These are phyloP conservation scores for Amorpha juglandis DNA, from an alignment of 2,888 invertebrate species.

Conservation along the genomic window DNA sequence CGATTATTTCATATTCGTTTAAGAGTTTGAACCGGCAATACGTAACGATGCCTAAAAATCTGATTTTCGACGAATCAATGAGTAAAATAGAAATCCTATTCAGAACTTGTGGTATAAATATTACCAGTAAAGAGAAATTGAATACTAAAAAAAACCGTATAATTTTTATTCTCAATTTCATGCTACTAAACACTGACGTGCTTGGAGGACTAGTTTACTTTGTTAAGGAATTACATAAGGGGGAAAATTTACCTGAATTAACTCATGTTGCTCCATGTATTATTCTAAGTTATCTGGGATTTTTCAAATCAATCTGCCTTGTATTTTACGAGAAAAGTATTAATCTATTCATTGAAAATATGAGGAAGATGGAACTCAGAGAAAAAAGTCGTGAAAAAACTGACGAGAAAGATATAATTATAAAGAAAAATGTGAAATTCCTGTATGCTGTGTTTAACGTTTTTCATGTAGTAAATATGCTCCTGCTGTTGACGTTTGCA, in stretches of 20 bases:
- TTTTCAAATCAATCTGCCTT: slow-evolving; percentile 45
- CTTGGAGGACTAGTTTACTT: slow-evolving; percentile 52
- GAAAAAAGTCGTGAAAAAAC: slow-evolving; percentile 31
- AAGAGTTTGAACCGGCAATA: background rate
- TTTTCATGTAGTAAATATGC: slow-evolving; percentile 46
- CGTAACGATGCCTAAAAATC: slow-evolving; percentile 14
- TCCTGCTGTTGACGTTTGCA: slow-evolving; percentile 47
- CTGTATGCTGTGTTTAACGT: slow-evolving; percentile 50
- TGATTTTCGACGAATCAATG: slow-evolving; percentile 23
- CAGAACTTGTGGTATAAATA: background rate
- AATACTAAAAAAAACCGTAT: slow-evolving; percentile 33
- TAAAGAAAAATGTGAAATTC: slow-evolving; percentile 47
- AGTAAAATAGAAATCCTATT: slow-evolving; percentile 27
- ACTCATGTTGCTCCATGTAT: slow-evolving; percentile 58
- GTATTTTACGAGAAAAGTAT: slow-evolving; percentile 42
- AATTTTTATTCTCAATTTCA: slow-evolving; percentile 49
- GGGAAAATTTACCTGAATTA: slow-evolving; percentile 48
- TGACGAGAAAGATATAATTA: slow-evolving; percentile 42
- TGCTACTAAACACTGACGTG: slow-evolving; percentile 51
- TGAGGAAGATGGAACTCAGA: slow-evolving; percentile 47
- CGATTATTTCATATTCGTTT: background rate
- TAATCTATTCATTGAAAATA: slow-evolving; percentile 42
- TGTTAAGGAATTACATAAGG: slow-evolving; percentile 43
- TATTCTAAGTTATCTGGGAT: slow-evolving; percentile 41
- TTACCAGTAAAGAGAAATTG: background rate